Percentiles rank a stretch among this genome's conserved stretches.
phyloP scores from a whole-genome alignment of 1,140 invertebrate species.

The Pseudomyrmex concolor region DNA sequence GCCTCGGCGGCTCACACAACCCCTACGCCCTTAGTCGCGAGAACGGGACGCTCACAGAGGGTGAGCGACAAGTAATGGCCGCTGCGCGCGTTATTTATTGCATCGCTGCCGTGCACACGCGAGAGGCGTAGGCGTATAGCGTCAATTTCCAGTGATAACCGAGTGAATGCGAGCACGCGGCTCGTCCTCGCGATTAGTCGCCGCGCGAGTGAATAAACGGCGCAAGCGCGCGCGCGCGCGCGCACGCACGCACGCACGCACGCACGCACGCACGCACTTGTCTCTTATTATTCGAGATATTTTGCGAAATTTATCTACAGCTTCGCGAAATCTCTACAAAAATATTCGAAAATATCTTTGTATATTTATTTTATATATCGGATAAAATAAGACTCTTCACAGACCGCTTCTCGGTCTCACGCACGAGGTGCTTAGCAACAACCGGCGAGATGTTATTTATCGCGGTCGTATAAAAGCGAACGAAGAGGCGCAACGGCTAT shows the following conservation, averaged over 20 bases:
- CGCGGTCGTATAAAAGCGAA: constrained; percentile 56
- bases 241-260: too few species aligned
- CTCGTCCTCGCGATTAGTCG: constrained; percentile 66
- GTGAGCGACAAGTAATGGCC: constrained; percentile 81
- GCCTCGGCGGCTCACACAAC: constrained; percentile 6
- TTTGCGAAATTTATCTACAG: too few species aligned
- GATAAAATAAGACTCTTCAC: too few species aligned
- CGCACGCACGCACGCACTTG: too few species aligned
- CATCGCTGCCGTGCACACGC: constrained; percentile 64
- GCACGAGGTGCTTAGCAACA: not conserved
- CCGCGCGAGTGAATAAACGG: constrained; percentile 64
- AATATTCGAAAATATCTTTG: too few species aligned
- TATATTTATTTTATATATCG: too few species aligned
- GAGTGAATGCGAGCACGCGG: constrained; percentile 58
- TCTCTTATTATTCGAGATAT: not conserved
- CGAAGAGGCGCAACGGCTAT: constrained; percentile 60
- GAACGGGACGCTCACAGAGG: constrained; percentile 61
- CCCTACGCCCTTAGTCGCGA: constrained; percentile 50
- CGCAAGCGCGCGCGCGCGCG: too few species aligned
- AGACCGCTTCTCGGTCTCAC: constrained; percentile 6
- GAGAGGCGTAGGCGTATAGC: constrained; percentile 60
- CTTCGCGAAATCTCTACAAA: too few species aligned
- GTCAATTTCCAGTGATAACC: constrained; percentile 72
- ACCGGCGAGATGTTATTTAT: constrained; percentile 62
- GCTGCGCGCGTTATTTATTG: constrained; percentile 80